These are phyloP conservation scores for Heteromormyrus szaboi DNA, from an alignment of 2,797 vertebrate genomes.

Conservation along the genomic window DNA sequence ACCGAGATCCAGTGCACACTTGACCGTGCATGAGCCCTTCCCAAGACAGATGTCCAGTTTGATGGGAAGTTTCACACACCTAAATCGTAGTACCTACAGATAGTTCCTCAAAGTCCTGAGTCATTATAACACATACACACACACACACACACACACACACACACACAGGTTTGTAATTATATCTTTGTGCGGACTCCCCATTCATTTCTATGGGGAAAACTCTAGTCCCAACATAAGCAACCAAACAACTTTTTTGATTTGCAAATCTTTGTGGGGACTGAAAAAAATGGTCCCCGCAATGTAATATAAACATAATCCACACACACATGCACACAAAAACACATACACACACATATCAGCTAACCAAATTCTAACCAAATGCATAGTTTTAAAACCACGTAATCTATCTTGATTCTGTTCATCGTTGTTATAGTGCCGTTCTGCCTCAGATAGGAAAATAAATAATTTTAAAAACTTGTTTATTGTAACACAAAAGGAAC, in stretches of 20 bases:
- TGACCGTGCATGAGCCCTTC: background rate
- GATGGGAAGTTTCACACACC: background rate
- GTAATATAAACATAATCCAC: background rate
- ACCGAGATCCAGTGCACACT: background rate
- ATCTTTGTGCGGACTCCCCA: background rate
- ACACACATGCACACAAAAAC: background rate
- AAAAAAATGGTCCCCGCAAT: background rate
- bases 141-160: background rate
- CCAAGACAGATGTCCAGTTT: background rate
- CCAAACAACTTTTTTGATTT: background rate
- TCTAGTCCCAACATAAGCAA: background rate
- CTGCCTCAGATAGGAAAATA: slow-evolving; percentile 13
- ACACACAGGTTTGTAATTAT: background rate
- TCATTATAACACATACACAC: background rate
- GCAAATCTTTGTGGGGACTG: background rate
- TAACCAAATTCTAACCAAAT: background rate
- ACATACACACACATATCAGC: background rate
- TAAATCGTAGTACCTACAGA: background rate
- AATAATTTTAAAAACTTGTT: slow-evolving; percentile 37
- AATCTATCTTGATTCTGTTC: background rate
- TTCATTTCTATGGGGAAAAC: background rate
- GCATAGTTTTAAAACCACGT: background rate
- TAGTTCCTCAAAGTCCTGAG: background rate
- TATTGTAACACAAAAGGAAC: slow-evolving; percentile 52
- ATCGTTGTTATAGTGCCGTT: background rate